Base-by-base conservation (phyloP, 2,113 vertebrate species). In the Cygnus buccinator region DNA sequence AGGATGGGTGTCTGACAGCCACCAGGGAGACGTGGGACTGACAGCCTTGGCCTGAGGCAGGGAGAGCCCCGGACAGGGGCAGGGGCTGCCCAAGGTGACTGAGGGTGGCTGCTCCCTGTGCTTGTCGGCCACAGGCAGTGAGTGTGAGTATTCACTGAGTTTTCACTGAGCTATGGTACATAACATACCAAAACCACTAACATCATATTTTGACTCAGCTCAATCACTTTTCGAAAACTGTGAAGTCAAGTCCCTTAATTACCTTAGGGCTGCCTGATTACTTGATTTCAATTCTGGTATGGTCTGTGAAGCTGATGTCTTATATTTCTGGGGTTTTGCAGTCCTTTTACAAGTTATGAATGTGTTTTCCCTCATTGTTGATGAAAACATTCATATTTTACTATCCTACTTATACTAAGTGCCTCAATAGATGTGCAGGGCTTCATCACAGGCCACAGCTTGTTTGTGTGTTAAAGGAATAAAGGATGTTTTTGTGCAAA, bases 181-280 rank as follows among this genome's bases (percentile, higher is more conserved):
- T 16, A 90, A 29, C 37, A 46, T 48, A 90, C 17, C 23, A 92
- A 94, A 88, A 11, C 6, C 50, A 92, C 72, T 77, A 68, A 94
- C 26, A 93, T 86, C 48, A 85, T 35, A 67, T 67, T 74, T 86
- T 92, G 39, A 81, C 29, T 93, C 72, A 94, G 70, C 61, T 74
- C 61, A 82, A 66, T 61, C 71, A 67, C 71, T 93, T 95, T 89
- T 95, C 92, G 83, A 61, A 89, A 96, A 70, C 43, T 23, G 58
- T 87, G 55, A 97, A 96, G 94, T 92, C 62, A 92, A 96, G 63
- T 92, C 18, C 55, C 55, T 96, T 96, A 80, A 96, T 95, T 81
- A 71, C 57, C 73, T 94, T 93, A 90, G 20, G 52, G 91, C 97
- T 91, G 65, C 50, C 84, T 93, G 89, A 54, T 80, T 46, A 75